Base-by-base conservation (phyloP, 35 echinoderm and acorn worm genomes). In the Heliocidaris erythrogramma region DNA sequence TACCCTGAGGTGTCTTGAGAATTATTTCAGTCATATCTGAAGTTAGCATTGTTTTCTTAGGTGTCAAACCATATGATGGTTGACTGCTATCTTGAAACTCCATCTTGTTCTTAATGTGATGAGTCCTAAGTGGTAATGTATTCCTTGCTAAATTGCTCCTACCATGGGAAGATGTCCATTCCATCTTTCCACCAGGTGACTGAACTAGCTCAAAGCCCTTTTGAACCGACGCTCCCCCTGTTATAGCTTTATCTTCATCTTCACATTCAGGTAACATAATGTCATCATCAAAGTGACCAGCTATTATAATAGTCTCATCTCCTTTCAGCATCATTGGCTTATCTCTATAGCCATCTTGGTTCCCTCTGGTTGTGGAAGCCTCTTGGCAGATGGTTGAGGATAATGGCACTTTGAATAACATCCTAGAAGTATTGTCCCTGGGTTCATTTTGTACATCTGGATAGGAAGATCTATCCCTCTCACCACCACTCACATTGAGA, bases 201-300 rank as follows among this genome's bases (percentile, higher is more conserved):
- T 89, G 31, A n/a, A 89, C 10, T 27, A 89, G 29, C 87, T 89
- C 87, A 89, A 89, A 47, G 31, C 87, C 21, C 31, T 30, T 89
- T 48, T 13, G 21, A 78, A 78, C 31, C 47, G 2, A 17, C 32
- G 87, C 21, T 47, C 10, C 31, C 30, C 32, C 30, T 31, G 87
- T 9, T 47, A 13, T n/a, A 89, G 14, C 87, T 47, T 16, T 89
- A n/a, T 32, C 87, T 47, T 32, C 87, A 89, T 89, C 87, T 47
- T 32, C 30, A 89, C 18, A 32, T 89, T 27, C 32, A 42, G 87
- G 29, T 48, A 89, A 89, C 17, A 21, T 48, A 47, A 49, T 30
- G 10, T n/a, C 48, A 30, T 92, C 91, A 92, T 92, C 91, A 27
- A 92, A n/a, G 50, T 92, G 91, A 30, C 91, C 91, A 48, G 91